Evolutionary conservation across 2,888 invertebrate genomes (phyloP), one percentile per base, ranked within the genome.

Genomic region (Drosophila anceps): DNA sequence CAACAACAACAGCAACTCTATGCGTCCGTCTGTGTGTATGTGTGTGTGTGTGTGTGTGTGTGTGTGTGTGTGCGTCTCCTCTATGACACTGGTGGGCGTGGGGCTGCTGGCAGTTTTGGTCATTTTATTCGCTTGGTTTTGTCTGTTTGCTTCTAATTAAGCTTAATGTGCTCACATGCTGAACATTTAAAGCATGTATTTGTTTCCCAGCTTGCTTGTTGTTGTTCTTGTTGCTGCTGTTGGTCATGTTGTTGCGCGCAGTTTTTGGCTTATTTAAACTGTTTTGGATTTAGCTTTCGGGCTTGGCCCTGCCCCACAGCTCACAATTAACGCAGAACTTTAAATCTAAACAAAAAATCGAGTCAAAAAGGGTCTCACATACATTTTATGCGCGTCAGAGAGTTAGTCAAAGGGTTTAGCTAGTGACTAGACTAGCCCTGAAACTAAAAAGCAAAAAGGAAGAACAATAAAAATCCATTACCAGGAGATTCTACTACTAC

Each of bases 71-170:
- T 57, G 12, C n/a, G 33, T 20, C 50, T 35, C 6, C 51, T 51
- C 37, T 46, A 33, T 67, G 46, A 67, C 67, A 54, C 43, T 43
- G 54, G 60, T 60, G 69, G 69, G 68, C 60, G 69, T 70, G 68
- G 60, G 60, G 29, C 33, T 29, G 58, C 37, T 62, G 63, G 60
- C 64, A 59, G 73, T 63, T 76, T 76, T 76, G 76, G 76, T 76
- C 73, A 73, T 76, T 76, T 63, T 65, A 62, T 76, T 69, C 65
- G 77, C 77, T 76, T 43, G 69, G 73, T 65, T 76, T 73, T 76
- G 77, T 76, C 76, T 76, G 77, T 75, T 80, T 77, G 80, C 74
- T 75, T 81, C 80, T 81, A 80, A 80, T 81, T 81, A 79, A 81
- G 80, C 80, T 80, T 77, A 80, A 80, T 80, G 80, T 76, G 65